Conservation (phyloP, 2,113 vertebrate genomes). For the Phycodurus eques region DNA sequence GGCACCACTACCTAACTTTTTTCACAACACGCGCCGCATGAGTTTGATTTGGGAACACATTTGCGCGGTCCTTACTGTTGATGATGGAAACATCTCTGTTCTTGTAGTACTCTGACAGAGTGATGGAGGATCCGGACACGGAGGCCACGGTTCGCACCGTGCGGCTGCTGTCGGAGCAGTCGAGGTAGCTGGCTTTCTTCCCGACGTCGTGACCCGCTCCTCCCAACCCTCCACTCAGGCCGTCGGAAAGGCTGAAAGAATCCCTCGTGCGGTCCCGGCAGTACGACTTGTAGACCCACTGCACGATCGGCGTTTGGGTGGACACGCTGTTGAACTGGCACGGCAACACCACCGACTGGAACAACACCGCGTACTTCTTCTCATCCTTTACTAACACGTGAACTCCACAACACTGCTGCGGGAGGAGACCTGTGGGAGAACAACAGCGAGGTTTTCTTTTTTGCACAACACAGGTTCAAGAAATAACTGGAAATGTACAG, state of each 20-base stretch:
- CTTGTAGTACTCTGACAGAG: slow-evolving; percentile 69
- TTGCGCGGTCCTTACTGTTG: slow-evolving; percentile 55
- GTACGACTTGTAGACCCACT: slow-evolving; percentile 72
- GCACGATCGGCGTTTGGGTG: slow-evolving; percentile 60
- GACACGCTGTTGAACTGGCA: slow-evolving; percentile 69
- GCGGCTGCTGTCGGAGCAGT: slow-evolving; percentile 65
- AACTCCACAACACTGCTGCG: slow-evolving; percentile 35
- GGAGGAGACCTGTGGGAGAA: slow-evolving; percentile 48
- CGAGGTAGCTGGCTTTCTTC: slow-evolving; percentile 46
- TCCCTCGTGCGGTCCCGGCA: slow-evolving; percentile 65
- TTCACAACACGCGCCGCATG: not conserved
- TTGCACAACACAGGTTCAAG: not conserved
- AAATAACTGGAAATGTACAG: too few species aligned
- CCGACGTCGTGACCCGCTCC: slow-evolving; percentile 48
- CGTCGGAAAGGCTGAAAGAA: slow-evolving; percentile 49
- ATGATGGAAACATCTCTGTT: slow-evolving; percentile 70
- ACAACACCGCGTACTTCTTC: slow-evolving; percentile 53
- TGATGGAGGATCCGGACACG: slow-evolving; percentile 60
- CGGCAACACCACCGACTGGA: slow-evolving; percentile 66
- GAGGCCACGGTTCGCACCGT: slow-evolving; percentile 67
- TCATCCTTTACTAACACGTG: slow-evolving; percentile 62
- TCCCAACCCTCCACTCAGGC: slow-evolving; percentile 29
- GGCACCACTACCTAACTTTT: too few species aligned
- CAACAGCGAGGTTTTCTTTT: not conserved
- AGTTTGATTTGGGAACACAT: not conserved